Evolutionary conservation across 2,888 invertebrate genomes (phyloP), one percentile per base, ranked within the genome.

Genomic region (Caenorhabditis wallacei): DNA sequence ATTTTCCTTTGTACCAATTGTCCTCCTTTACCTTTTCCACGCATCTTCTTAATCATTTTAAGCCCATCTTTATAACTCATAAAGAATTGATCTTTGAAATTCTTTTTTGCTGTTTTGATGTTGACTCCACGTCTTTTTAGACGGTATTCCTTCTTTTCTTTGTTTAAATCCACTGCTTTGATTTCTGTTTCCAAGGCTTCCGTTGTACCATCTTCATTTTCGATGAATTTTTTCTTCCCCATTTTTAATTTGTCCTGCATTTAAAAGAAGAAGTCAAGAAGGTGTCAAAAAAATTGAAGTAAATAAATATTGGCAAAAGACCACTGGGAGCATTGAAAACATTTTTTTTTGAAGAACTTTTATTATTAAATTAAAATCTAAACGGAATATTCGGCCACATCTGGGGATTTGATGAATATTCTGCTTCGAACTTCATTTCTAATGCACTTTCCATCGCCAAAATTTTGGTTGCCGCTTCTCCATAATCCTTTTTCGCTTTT

Each of bases 331-430:
- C 11, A 26, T 22, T 10, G 16, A 40, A 40, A 7, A 22, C 30
- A 5, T 5, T 11, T 37, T 48, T 16, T 22, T 24, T 59, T 71
- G 35, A 20, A 48, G n/a, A 22, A 66, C n/a, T 51, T 56, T 35
- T 20, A 26, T 37, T n/a, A 37, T 20, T 4, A 59, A 22, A 3
- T 78, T 43, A 82, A 24, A 82, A 82, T 66, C 63, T 43, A 46
- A 82, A 68, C 10, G 82, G 82, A 68, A 82, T 82, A 69, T 78
- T 78, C 5, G 82, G 82, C 82, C 82, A 82, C 35, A 78, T 43
- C 40, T 71, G 66, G 5, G 82, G 76, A 53, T 59, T 68, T 35
- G 46, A 20, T 1, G 71, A 43, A 46, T 48, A 78, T 22, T 64
- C 78, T 0, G 51, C 4, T 40, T 82, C 82, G 24, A 82, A 82